Evolutionary conservation across 2,113 vertebrate species (phyloP).

Genomic region (Semnopithecus entellus): DNA sequence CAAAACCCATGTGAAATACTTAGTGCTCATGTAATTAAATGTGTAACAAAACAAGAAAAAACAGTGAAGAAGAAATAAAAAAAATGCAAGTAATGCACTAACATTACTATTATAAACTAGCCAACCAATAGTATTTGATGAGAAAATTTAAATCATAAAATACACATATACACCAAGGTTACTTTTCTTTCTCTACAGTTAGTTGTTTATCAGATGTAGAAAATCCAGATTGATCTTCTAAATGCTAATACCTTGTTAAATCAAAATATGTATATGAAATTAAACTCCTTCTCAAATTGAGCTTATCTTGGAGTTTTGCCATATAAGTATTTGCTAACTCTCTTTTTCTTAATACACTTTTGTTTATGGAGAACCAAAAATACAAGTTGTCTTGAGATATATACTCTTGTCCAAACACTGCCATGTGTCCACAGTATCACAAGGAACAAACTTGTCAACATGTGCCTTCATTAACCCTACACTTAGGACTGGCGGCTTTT

Average conservation of each 20-base stretch:
- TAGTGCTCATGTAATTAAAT: background rate
- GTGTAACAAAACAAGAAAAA: background rate
- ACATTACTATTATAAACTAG: background rate
- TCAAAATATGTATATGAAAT: background rate
- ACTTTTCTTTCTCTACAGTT: background rate
- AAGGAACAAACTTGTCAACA: background rate
- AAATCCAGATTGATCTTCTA: background rate
- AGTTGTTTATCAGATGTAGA: background rate
- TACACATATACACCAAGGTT: background rate
- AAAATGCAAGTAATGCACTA: background rate
- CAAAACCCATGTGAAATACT: background rate
- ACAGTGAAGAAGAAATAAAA: background rate
- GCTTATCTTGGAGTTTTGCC: background rate
- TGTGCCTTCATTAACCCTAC: background rate
- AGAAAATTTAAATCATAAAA: background rate
- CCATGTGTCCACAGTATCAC: background rate
- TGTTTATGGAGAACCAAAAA: background rate
- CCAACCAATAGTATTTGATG: background rate
- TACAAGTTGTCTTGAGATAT: background rate
- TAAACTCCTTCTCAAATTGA: background rate
- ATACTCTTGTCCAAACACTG: background rate
- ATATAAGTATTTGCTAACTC: background rate
- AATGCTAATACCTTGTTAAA: background rate
- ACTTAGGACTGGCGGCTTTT: accelerated
- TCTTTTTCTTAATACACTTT: background rate